phyloP scores from a whole-genome alignment of 2,113 vertebrate species.

The Indicator maculatus region DNA sequence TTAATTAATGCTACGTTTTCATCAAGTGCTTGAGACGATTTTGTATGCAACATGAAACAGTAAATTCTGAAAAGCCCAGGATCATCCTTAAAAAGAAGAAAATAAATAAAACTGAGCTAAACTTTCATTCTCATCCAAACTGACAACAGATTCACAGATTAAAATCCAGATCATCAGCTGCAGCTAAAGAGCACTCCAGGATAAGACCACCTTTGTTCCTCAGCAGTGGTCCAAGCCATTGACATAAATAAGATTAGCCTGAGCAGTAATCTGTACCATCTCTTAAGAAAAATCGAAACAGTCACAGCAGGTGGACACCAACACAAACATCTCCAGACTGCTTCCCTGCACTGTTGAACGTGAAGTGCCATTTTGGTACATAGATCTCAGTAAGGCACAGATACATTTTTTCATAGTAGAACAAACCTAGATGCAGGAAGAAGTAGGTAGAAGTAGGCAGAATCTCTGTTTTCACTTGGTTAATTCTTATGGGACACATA shows the following conservation, averaged over 20 bases:
- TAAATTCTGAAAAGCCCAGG: not conserved
- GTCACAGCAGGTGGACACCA: not conserved
- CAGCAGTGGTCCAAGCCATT: not conserved
- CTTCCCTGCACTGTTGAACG: not conserved
- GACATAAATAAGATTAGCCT: not conserved
- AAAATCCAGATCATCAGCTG: not conserved
- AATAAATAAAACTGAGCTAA: not conserved
- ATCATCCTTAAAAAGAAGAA: not conserved
- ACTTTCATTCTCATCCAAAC: not conserved
- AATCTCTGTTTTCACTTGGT: not conserved
- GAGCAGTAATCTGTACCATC: not conserved
- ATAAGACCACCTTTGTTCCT: not conserved
- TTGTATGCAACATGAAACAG: not conserved
- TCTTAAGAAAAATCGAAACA: accelerated
- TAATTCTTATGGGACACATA: not conserved
- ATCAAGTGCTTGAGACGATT: not conserved
- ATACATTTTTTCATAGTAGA: not conserved
- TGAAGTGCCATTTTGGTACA: not conserved
- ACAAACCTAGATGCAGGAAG: not conserved
- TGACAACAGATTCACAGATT: not conserved
- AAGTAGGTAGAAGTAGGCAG: not conserved
- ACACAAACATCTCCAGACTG: not conserved
- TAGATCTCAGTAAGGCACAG: not conserved
- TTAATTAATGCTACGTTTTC: not conserved
- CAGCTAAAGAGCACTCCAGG: not conserved